Conservation (phyloP, 2,113 vertebrate genomes). For the Cervus canadensis region DNA sequence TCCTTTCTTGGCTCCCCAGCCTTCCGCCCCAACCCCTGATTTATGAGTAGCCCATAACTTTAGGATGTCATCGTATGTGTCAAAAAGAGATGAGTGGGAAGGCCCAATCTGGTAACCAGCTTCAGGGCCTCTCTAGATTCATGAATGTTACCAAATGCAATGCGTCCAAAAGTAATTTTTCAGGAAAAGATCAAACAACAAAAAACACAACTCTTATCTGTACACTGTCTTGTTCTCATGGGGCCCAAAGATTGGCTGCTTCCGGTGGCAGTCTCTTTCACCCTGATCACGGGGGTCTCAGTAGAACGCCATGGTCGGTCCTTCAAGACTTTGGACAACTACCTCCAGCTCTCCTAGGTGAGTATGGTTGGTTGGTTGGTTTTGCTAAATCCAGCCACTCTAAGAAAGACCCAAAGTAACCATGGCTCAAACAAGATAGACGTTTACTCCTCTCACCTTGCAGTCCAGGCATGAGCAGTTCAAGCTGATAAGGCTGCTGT, state of each 20-base stretch:
- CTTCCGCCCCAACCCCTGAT: rapidly evolving
- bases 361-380: neutral
- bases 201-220: neutral
- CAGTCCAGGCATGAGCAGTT: neutral
- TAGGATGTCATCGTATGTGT: neutral
- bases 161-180: neutral
- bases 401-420: neutral
- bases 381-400: neutral
- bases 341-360: neutral
- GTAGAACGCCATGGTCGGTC: neutral
- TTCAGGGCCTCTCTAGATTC: neutral
- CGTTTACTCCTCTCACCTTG: neutral
- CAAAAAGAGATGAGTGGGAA: neutral
- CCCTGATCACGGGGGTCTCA: rapidly evolving
- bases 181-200: neutral
- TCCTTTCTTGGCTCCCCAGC: neutral
- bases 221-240: neutral
- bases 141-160: neutral
- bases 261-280: rapidly evolving
- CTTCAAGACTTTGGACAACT: neutral
- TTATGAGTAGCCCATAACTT: neutral
- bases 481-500: neutral
- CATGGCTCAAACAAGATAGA: neutral
- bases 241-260: rapidly evolving
- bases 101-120: neutral